These are phyloP conservation scores for Otolemur crassicaudatus DNA, from an alignment of 2,797 vertebrate genomes.

Conservation along the genomic window DNA sequence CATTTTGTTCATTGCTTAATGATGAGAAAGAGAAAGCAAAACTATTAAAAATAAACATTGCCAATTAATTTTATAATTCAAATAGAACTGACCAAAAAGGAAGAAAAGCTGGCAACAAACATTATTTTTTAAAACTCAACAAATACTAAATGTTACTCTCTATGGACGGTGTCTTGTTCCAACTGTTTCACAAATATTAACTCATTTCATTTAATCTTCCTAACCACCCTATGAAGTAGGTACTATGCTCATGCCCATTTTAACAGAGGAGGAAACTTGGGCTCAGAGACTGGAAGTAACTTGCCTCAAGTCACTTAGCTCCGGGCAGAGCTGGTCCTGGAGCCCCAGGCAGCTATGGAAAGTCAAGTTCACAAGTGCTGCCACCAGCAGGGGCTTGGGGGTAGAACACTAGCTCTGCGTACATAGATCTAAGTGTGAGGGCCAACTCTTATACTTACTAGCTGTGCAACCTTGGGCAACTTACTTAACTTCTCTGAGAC, in stretches of 20 bases:
- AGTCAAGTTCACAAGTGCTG: background rate
- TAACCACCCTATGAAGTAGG: background rate
- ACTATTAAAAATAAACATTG: slow-evolving; percentile 61
- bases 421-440: background rate
- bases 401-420: background rate
- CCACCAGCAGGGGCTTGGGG: background rate
- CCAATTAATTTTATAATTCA: slow-evolving; percentile 42
- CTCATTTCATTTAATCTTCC: background rate
- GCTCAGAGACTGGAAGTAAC: background rate
- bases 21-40: slow-evolving; percentile 60
- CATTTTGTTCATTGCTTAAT: slow-evolving; percentile 36
- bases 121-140: background rate
- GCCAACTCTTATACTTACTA: background rate
- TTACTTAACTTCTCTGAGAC: slow-evolving; percentile 18
- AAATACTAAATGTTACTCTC: background rate
- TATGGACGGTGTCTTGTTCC: background rate
- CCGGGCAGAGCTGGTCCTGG: background rate
- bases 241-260: background rate
- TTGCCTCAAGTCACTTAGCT: background rate
- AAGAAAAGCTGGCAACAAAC: background rate
- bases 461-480: background rate
- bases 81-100: background rate
- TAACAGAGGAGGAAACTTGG: slow-evolving; percentile 24
- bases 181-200: slow-evolving; percentile 15
- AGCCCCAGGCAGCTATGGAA: background rate